A percentile compares a stretch with the other conserved stretches of the same genome.
These are phyloP conservation scores for Girardinichthys multiradiatus DNA, from an alignment of 2,113 vertebrate species.

Conservation along the genomic window DNA sequence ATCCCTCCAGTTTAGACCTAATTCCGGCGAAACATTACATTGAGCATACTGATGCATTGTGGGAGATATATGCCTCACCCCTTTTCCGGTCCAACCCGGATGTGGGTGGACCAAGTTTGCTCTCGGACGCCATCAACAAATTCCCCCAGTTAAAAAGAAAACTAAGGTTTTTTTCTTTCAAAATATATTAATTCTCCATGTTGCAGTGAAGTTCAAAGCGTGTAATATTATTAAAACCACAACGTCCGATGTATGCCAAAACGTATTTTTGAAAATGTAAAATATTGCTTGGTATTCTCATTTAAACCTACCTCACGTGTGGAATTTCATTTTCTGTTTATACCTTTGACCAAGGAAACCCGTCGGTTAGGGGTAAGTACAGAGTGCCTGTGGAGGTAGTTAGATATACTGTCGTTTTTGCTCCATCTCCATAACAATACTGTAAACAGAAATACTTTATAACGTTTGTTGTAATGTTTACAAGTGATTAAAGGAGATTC, in stretches of 20 bases:
- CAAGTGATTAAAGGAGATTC: too few relatives aligned
- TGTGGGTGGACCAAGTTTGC: not conserved
- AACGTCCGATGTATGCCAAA: not conserved
- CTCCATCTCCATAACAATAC: fast-evolving
- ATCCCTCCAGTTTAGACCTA: not conserved
- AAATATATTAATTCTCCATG: not conserved
- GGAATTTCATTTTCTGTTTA: not conserved
- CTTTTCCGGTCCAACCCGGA: slow-evolving; percentile 58
- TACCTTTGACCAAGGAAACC: not conserved
- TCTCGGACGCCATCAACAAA: slow-evolving; percentile 30
- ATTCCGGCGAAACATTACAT: too few relatives aligned
- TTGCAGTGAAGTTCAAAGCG: not conserved
- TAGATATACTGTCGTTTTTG: too few relatives aligned
- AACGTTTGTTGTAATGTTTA: too few relatives aligned
- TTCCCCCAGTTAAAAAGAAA: not conserved
- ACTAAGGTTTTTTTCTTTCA: not conserved
- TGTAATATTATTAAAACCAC: not conserved
- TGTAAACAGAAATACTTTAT: not conserved
- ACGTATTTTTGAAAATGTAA: not conserved
- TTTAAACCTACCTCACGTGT: not conserved
- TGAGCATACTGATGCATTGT: slow-evolving; percentile 14
- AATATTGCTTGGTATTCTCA: not conserved
- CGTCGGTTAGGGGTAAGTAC: slow-evolving; percentile 21
- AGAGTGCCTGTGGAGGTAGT: not conserved
- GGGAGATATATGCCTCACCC: slow-evolving; percentile 33